phyloP scores from a whole-genome alignment of 1,140 invertebrate species.

The Venustaconcha ellipsiformis region DNA sequence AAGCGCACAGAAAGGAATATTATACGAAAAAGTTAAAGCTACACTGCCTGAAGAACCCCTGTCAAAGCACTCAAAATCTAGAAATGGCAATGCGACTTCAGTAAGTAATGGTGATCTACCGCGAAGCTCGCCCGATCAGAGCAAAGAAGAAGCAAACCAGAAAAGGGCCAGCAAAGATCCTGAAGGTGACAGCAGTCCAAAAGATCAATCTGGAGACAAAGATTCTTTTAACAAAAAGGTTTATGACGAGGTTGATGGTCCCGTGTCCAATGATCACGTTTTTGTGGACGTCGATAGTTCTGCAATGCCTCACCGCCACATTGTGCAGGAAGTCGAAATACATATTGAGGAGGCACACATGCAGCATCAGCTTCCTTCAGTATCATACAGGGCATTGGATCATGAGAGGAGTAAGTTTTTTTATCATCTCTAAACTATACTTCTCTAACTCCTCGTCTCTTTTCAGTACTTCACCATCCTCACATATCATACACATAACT shows the following conservation, averaged over 20 bases:
- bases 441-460: neutral
- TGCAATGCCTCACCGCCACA: neutral
- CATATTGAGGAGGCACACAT: constrained; percentile 18
- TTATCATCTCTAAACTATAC: neutral
- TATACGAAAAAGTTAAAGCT: too few species aligned
- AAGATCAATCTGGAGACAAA: constrained; percentile 4
- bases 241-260: neutral
- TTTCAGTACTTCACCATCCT: neutral
- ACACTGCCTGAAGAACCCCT: too few species aligned
- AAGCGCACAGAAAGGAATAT: too few species aligned
- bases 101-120: too few species aligned
- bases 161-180: neutral
- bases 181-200: neutral
- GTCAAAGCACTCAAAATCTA: too few species aligned
- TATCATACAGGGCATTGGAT: constrained; percentile 7
- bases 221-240: neutral
- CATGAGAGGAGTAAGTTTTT: neutral
- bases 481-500: neutral
- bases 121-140: neutral
- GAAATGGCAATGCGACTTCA: too few species aligned
- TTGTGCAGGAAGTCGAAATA: constrained; percentile 16
- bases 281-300: constrained; percentile 25
- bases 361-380: constrained; percentile 19
- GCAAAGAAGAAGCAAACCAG: neutral
- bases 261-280: constrained; percentile 8